Conservation (phyloP, 2,113 vertebrate genomes). For the Ceyx cyanopectus region DNA sequence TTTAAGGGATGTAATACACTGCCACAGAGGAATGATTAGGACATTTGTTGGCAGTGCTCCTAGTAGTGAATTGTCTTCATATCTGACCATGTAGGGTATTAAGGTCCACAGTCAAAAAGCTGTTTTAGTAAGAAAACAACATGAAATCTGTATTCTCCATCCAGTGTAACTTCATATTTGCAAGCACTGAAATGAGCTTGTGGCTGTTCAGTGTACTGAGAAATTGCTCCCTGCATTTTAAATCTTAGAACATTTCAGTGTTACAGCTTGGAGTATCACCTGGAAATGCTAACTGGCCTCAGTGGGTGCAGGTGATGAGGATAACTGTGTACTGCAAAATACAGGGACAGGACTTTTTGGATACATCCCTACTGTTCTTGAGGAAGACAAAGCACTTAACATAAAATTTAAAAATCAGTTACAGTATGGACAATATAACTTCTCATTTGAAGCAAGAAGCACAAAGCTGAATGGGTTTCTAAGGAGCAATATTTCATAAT, state of each 20-base stretch:
- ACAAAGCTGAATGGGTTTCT: neutral
- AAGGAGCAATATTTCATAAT: neutral
- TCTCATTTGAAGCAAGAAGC: neutral
- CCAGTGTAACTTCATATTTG: neutral
- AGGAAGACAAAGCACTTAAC: neutral
- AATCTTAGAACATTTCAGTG: neutral
- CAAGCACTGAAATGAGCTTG: neutral
- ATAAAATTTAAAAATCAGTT: neutral
- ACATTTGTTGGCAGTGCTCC: slow-evolving; percentile 43
- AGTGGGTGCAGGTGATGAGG: neutral
- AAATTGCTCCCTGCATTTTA: neutral
- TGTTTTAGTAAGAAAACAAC: slow-evolving; percentile 2
- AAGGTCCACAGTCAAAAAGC: neutral
- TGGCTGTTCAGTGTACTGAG: neutral
- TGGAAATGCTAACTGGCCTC: neutral
- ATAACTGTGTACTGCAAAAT: neutral
- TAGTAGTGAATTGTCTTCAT: slow-evolving; percentile 47
- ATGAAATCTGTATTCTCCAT: neutral
- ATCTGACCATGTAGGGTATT: slow-evolving; percentile 63
- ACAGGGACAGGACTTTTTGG: neutral
- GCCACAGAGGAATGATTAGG: neutral
- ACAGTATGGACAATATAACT: neutral
- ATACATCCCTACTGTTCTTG: neutral
- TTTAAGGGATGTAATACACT: neutral
- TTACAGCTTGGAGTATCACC: neutral